Evolutionary conservation across 2,797 vertebrate species (phyloP), one percentile per base, ranked within the genome.

Genomic region (Cirrhinus mrigala): DNA sequence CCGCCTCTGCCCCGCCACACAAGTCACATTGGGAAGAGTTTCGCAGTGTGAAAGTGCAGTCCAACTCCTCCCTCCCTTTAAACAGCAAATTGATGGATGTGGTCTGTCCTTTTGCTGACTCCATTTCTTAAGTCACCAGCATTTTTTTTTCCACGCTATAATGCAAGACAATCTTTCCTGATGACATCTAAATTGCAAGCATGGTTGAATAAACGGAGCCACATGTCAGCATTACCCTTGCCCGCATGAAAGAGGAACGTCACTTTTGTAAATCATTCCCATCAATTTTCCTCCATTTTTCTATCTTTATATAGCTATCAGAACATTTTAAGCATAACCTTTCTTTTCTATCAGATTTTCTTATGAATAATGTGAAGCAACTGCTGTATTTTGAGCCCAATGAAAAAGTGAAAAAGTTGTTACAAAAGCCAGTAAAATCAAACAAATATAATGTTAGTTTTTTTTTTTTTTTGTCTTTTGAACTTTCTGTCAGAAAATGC

Each of bases 121-220:
- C 50, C 52, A 62, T 82, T 85, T 84, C 40, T 68, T 71, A 73
- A 62, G 44, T 68, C 56, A 76, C 73, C 74, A 70, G 66, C 60
- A 52, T 16, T 44, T 79, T 44, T 73, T 73, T 81, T 70, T 37
- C 27, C 76, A 66, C 14, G 62, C 77, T 84, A 79, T 82, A 70
- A 82, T 62, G 56, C 81, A 80, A 64, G 60, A 60, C 81, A 29
- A 83, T 87, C 80, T 66, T 82, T 86, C 48, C 79, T 56, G 70
- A 81, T 83, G 85, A 87, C 85, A 87, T 83, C 89, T 87, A 83
- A 87, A 80, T 81, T 77, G 81, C 29, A 77, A 46, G 71, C 54
- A 75, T 80, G 82, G 73, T 37, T 80, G 52, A 81, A 82, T 86
- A 56, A 66, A 66, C 40, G 29, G 44, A 27, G 71, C 33, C n/a